Evolutionary conservation across 2,888 invertebrate genomes (phyloP).

Genomic region (Endomychus coccineus): DNA sequence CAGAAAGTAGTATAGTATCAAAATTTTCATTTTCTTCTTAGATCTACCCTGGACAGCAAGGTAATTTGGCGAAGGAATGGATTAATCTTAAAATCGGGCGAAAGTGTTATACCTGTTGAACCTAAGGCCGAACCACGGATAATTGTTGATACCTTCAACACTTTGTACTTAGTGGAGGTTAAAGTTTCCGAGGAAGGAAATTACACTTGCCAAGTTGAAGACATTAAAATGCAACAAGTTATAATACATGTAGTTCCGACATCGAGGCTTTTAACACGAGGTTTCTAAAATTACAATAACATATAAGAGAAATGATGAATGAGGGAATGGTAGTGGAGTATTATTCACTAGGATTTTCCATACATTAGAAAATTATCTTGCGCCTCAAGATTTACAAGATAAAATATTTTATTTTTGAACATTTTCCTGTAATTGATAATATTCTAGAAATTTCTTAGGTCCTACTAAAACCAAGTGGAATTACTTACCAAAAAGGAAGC

Average conservation of each 20-base stretch:
- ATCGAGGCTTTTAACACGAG: conserved; percentile 44
- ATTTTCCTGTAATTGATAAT: no score
- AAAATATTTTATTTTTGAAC: no score
- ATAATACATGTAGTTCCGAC: conserved; percentile 48
- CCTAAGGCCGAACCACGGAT: conserved; percentile 44
- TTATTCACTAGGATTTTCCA: no score
- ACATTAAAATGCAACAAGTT: conserved; percentile 49
- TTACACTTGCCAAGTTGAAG: conserved; percentile 61
- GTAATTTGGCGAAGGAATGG: conserved; percentile 53
- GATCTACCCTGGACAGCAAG: conserved; percentile 44
- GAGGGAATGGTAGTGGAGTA: no score
- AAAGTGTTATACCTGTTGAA: conserved; percentile 25
- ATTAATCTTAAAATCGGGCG: conserved; percentile 43
- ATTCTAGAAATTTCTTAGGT: no score
- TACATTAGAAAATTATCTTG: no score
- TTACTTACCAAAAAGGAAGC: no score
- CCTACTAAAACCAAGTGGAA: no score
- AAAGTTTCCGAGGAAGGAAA: conserved; percentile 58
- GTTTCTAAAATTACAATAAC: no score
- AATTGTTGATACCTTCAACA: conserved; percentile 50
- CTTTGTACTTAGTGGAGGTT: conserved; percentile 52
- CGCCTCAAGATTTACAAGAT: no score
- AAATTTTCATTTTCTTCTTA: conserved; percentile 20
- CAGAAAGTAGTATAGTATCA: no score
- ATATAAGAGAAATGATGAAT: no score